phyloP scores from a whole-genome alignment of 2,888 invertebrate species.

The Zele albiditarsus region DNA sequence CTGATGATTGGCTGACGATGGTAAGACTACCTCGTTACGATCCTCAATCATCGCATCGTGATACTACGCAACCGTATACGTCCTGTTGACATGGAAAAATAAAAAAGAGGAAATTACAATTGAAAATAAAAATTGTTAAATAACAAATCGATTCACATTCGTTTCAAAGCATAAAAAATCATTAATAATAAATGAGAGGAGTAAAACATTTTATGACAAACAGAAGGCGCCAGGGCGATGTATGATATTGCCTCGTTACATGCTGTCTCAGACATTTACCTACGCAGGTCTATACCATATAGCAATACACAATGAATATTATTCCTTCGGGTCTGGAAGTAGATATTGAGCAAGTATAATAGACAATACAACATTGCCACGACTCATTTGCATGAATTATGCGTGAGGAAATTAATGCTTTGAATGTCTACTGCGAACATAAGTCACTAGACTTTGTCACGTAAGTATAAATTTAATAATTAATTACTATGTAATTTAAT shows the following conservation, averaged over 20 bases:
- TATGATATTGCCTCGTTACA: not conserved
- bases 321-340: slow-evolving; percentile 29
- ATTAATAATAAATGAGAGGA: not conserved
- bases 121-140: slow-evolving; percentile 13
- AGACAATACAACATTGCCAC: slow-evolving; percentile 52
- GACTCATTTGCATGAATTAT: slow-evolving; percentile 65
- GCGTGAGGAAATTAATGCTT: slow-evolving; percentile 62
- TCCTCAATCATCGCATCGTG: slow-evolving; percentile 56
- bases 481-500: no score
- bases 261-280: not conserved
- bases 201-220: not conserved
- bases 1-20: slow-evolving; percentile 61
- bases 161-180: not conserved
- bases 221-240: slow-evolving; percentile 31
- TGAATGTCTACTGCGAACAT: not conserved
- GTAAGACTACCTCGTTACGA: slow-evolving; percentile 60
- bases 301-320: not conserved
- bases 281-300: not conserved
- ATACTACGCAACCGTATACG: slow-evolving; percentile 26
- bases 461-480: not conserved
- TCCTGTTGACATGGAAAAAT: slow-evolving; percentile 1
- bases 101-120: not conserved
- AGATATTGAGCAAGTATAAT: slow-evolving; percentile 59
- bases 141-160: not conserved
- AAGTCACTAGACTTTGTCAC: not conserved